Evolutionary conservation across 2,888 invertebrate genomes (phyloP).

Genomic region (Pomacea canaliculata): DNA sequence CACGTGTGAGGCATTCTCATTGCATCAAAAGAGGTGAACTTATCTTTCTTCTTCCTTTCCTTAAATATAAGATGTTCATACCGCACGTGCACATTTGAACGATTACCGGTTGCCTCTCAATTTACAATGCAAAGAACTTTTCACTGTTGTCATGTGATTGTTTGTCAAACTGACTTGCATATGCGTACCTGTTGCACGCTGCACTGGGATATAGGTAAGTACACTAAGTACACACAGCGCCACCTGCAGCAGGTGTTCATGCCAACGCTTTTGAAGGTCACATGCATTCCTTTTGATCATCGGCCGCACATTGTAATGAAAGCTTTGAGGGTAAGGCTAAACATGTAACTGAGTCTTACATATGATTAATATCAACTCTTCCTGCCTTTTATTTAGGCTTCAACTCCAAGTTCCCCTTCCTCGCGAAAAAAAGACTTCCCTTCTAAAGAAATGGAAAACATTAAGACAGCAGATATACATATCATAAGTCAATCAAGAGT

Average conservation of each 20-base stretch:
- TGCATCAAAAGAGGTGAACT: slow-evolving; percentile 30
- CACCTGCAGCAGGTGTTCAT: neutral
- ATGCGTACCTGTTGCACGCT: slow-evolving; percentile 1
- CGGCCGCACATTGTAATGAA: neutral
- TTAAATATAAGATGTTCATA: too few species aligned
- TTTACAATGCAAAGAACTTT: too few species aligned
- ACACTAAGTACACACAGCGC: neutral
- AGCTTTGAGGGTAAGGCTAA: slow-evolving; percentile 5
- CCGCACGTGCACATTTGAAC: too few species aligned
- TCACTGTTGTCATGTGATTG: too few species aligned
- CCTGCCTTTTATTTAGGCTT: too few species aligned
- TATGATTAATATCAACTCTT: too few species aligned
- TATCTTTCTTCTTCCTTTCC: neutral
- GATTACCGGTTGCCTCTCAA: too few species aligned
- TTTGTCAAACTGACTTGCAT: neutral
- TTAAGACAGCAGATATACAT: too few species aligned
- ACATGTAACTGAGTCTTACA: neutral
- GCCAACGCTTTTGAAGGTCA: slow-evolving; percentile 10
- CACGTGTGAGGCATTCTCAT: slow-evolving; percentile 40
- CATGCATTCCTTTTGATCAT: slow-evolving; percentile 16
- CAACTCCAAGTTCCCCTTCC: too few species aligned
- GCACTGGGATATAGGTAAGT: neutral
- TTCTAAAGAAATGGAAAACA: too few species aligned
- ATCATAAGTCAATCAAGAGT: too few species aligned
- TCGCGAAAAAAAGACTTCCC: too few species aligned